These are phyloP conservation scores for Recurvirostra avosetta DNA, from an alignment of 2,113 vertebrate species.

Conservation along the genomic window DNA sequence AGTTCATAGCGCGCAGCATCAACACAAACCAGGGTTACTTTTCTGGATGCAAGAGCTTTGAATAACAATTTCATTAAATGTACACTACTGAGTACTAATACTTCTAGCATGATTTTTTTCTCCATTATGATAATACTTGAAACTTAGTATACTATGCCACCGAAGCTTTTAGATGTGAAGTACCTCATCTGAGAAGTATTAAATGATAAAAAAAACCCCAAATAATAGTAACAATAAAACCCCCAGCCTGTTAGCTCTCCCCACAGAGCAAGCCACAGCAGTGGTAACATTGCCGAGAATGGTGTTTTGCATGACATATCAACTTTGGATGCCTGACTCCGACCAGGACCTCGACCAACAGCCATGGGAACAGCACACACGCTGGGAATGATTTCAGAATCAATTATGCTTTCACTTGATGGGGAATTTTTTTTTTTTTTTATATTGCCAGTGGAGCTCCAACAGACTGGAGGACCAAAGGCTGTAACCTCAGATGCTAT, in stretches of 20 bases:
- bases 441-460: neutral
- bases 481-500: neutral
- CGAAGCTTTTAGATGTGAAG: neutral
- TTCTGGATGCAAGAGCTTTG: neutral
- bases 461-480: neutral
- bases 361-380: neutral
- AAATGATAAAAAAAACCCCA: neutral
- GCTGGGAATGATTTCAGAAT: neutral
- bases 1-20: neutral
- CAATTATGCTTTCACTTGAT: neutral
- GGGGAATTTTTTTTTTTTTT: neutral
- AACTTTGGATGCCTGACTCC: neutral
- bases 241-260: neutral
- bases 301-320: neutral
- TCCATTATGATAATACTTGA: neutral
- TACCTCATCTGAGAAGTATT: neutral
- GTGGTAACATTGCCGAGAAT: fast-evolving
- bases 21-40: neutral
- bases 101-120: neutral
- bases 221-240: neutral
- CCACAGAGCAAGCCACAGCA: neutral
- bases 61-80: neutral
- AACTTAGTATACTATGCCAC: neutral
- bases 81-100: neutral
- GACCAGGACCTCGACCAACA: neutral